phyloP scores from a whole-genome alignment of 2,888 invertebrate species.

The Agriopis marginaria region DNA sequence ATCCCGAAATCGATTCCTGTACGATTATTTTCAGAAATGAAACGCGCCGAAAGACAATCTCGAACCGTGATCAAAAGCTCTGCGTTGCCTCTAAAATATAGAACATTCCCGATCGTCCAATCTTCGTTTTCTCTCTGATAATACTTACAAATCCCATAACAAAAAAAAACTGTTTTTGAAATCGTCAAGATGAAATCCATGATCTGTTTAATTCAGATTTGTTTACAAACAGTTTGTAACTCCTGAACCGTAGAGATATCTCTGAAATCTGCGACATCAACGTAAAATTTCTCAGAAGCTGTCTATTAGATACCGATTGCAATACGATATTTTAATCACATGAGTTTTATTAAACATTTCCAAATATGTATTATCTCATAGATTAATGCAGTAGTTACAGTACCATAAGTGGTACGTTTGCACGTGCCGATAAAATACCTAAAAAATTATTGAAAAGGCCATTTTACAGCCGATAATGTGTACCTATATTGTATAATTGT shows the following conservation, averaged over 20 bases:
- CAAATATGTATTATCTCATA: background rate
- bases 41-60: too few relatives aligned
- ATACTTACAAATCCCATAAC: background rate
- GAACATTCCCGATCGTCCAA: too few relatives aligned
- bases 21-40: too few relatives aligned
- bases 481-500: too few relatives aligned
- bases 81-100: too few relatives aligned
- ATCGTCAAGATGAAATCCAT: background rate
- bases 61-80: too few relatives aligned
- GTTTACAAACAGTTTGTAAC: background rate
- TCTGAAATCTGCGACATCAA: constrained; percentile 3
- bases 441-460: too few relatives aligned
- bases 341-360: background rate
- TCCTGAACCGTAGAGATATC: background rate
- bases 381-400: background rate
- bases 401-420: background rate
- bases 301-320: background rate
- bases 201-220: background rate
- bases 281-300: background rate
- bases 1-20: too few relatives aligned
- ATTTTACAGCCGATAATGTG: too few relatives aligned
- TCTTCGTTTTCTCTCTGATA: background rate
- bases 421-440: constrained; percentile 2
- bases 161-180: too few relatives aligned
- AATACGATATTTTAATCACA: background rate